Conservation (phyloP, 2,797 vertebrate genomes). For the Pangasius larnaudii region DNA sequence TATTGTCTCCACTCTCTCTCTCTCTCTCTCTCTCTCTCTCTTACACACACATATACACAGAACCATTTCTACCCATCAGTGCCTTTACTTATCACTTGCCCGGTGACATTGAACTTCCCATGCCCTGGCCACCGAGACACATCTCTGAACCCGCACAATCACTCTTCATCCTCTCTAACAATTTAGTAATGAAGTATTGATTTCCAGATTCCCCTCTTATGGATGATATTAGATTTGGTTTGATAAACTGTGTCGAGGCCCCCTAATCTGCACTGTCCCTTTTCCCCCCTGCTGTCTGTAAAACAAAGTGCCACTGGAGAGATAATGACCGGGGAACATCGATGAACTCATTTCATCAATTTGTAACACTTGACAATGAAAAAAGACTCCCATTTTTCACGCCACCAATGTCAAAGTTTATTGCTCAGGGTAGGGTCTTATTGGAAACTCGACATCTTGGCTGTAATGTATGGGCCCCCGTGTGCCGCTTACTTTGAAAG, state of each 20-base stretch:
- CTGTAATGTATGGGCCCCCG: conserved; percentile 95
- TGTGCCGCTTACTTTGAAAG: conserved; percentile 96
- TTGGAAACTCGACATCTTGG: conserved; percentile 89
- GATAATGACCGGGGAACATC: conserved; percentile 93
- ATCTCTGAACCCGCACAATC: conserved; percentile 87
- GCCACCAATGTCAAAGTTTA: conserved; percentile 91
- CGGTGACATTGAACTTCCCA: conserved; percentile 89
- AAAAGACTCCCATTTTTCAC: conserved; percentile 87
- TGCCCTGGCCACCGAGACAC: conserved; percentile 86
- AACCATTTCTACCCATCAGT: conserved; percentile 84
- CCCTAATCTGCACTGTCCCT: conserved; percentile 80
- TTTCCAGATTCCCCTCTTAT: conserved; percentile 98
- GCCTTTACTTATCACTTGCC: conserved; percentile 77
- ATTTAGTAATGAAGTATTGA: conserved; percentile 99
- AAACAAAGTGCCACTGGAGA: conserved; percentile 97
- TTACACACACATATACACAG: conserved; percentile 59
- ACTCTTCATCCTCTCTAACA: conserved; percentile 98
- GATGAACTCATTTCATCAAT: conserved; percentile 95
- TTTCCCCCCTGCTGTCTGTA: conserved; percentile 83
- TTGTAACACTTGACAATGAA: conserved; percentile 96
- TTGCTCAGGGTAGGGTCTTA: conserved; percentile 84
- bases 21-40: conserved; percentile 64
- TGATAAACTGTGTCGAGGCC: conserved; percentile 94
- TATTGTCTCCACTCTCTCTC: conserved; percentile 72
- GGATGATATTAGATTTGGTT: conserved; percentile 98